Evolutionary conservation across 2,797 vertebrate species (phyloP).

Genomic region (Silurus lanzhouensis): DNA sequence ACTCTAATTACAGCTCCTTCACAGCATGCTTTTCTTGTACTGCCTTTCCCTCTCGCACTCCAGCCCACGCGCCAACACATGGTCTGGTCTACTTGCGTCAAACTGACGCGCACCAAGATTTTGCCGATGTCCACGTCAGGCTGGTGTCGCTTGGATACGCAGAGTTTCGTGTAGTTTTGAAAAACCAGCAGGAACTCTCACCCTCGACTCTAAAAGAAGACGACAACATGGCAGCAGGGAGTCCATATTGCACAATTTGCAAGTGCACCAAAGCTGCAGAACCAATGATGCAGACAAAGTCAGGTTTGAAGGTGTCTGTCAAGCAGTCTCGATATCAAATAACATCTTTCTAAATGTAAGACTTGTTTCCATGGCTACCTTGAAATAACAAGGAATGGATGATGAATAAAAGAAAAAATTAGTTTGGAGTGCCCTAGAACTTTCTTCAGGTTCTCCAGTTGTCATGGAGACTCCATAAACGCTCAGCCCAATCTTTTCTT

Average conservation of each 20-base stretch:
- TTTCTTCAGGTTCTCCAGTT: slow-evolving; percentile 4
- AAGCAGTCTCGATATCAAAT: not conserved
- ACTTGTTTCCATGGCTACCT: not conserved
- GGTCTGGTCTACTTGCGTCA: slow-evolving; percentile 72
- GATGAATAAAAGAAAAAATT: not conserved
- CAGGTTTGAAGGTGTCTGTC: not conserved
- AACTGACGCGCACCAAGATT: slow-evolving; percentile 71
- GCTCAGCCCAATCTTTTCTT: not conserved
- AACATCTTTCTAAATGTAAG: not conserved
- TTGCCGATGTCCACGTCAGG: slow-evolving; percentile 48
- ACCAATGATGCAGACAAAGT: not conserved
- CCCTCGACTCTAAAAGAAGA: not conserved
- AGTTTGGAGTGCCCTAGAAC: not conserved
- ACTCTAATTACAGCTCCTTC: slow-evolving; percentile 75
- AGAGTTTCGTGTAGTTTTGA: slow-evolving; percentile 25
- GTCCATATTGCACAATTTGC: not conserved
- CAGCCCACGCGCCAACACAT: slow-evolving; percentile 73
- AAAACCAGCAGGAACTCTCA: slow-evolving; percentile 39
- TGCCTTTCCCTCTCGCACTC: slow-evolving; percentile 48
- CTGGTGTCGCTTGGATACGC: slow-evolving; percentile 35
- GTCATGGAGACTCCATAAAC: slow-evolving; percentile 32
- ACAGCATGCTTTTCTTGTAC: slow-evolving; percentile 68
- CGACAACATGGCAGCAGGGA: slow-evolving; percentile 19
- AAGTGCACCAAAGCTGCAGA: slow-evolving; percentile 2
- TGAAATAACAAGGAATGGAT: not conserved